phyloP scores from a whole-genome alignment of 2,797 vertebrate genomes.

The Coranthus polyacanthus region DNA sequence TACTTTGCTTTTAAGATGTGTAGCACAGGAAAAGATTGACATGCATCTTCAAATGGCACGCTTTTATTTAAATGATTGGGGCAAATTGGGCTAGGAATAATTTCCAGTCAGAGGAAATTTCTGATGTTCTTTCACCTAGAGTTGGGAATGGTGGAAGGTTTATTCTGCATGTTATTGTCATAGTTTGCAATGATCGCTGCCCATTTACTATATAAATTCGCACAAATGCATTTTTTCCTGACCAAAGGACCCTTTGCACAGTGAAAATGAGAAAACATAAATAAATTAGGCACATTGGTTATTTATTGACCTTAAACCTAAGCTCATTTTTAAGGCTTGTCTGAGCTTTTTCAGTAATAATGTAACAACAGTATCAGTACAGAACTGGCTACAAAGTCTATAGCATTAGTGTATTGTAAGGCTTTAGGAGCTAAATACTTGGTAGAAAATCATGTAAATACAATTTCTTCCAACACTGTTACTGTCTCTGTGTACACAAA shows the following conservation, averaged over 20 bases:
- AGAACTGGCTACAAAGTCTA: neutral
- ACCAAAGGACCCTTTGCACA: slow-evolving; percentile 24
- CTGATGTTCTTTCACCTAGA: slow-evolving; percentile 44
- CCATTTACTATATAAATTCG: slow-evolving; percentile 40
- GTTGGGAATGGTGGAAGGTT: slow-evolving; percentile 21
- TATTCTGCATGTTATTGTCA: slow-evolving; percentile 47
- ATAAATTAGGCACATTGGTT: slow-evolving; percentile 38
- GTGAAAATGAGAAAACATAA: slow-evolving; percentile 32
- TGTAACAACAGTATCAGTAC: slow-evolving; percentile 1
- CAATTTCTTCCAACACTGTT: neutral
- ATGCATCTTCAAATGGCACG: slow-evolving; percentile 73
- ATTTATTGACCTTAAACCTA: slow-evolving; percentile 59
- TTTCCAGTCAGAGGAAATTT: slow-evolving; percentile 54
- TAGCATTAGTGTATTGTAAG: neutral
- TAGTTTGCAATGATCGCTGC: slow-evolving; percentile 52
- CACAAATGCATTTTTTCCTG: slow-evolving; percentile 37
- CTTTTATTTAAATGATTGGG: slow-evolving; percentile 75
- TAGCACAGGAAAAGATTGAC: slow-evolving; percentile 66
- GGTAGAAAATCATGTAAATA: neutral
- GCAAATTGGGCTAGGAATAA: slow-evolving; percentile 68
- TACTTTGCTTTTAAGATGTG: slow-evolving; percentile 77
- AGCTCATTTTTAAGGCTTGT: slow-evolving; percentile 29
- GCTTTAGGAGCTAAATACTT: slow-evolving; percentile 2
- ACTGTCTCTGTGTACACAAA: too few species aligned
- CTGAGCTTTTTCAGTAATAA: slow-evolving; percentile 17